Conservation (phyloP, 2,113 vertebrate species). For the Podiceps cristatus region DNA sequence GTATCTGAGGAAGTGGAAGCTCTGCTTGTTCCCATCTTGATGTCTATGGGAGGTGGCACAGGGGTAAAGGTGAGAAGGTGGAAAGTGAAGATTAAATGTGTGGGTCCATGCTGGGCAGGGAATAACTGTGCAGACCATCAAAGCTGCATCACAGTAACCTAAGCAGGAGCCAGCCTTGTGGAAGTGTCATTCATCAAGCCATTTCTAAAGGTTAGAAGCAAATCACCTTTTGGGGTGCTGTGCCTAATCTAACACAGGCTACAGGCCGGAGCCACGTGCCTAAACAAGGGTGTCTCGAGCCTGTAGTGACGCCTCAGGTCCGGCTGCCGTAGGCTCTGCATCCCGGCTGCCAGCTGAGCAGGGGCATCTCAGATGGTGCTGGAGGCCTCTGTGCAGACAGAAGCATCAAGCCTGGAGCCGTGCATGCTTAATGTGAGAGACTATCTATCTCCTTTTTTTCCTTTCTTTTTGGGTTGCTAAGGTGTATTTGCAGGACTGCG, state of each 20-base stretch:
- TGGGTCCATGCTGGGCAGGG: neutral
- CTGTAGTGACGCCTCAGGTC: neutral
- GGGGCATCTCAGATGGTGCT: rapidly evolving
- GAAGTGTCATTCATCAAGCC: neutral
- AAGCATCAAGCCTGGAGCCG: neutral
- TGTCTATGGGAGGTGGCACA: neutral
- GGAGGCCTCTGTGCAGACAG: neutral
- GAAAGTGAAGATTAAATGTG: neutral
- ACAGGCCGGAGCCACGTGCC: neutral
- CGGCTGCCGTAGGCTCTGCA: neutral
- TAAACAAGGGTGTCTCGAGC: neutral
- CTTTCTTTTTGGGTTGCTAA: neutral
- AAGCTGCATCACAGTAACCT: rapidly evolving
- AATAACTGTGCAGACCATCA: neutral
- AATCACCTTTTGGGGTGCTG: neutral
- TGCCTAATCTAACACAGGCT: neutral
- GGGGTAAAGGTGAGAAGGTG: neutral
- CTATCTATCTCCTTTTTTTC: neutral
- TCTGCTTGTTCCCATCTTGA: rapidly evolving
- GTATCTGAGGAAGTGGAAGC: neutral
- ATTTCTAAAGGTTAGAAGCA: neutral
- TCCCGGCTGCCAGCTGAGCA: rapidly evolving
- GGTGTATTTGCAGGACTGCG: neutral
- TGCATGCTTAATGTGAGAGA: rapidly evolving
- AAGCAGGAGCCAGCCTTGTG: neutral